Evolutionary conservation across 2,113 vertebrate species (phyloP).

Genomic region (Podarcis cretensis): DNA sequence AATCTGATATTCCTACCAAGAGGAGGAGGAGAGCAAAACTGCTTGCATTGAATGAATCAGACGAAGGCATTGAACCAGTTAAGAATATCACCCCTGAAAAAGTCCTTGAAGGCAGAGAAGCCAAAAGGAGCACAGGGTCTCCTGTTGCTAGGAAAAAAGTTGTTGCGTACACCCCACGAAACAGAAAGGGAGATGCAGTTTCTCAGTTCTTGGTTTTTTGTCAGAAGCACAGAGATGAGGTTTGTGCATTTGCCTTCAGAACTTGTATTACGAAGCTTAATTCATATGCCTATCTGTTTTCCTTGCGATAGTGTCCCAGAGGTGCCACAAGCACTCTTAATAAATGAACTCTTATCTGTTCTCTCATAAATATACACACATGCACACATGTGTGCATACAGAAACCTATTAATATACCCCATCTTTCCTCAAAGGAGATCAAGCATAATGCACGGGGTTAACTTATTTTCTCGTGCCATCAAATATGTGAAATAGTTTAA

Average conservation of each 20-base stretch:
- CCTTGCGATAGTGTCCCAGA: not conserved
- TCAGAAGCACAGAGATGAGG: constrained; percentile 86
- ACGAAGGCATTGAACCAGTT: constrained; percentile 47
- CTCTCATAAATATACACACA: not conserved
- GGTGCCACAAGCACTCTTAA: not conserved
- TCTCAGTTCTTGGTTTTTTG: constrained; percentile 85
- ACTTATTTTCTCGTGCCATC: not conserved
- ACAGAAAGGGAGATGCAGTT: constrained; percentile 76
- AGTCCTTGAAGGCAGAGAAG: constrained; percentile 60
- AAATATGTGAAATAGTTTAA: not conserved
- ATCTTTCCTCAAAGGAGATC: not conserved
- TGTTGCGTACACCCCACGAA: constrained; percentile 60
- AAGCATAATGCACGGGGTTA: not conserved
- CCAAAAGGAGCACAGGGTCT: constrained; percentile 67
- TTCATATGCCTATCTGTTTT: not conserved
- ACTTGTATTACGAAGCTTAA: not conserved
- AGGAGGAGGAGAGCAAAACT: constrained; percentile 75
- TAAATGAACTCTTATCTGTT: not conserved
- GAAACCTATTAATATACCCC: not conserved
- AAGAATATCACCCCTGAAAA: constrained; percentile 42
- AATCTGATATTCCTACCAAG: constrained; percentile 73
- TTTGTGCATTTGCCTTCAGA: constrained; percentile 57
- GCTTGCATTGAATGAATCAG: constrained; percentile 25
- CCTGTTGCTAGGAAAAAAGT: constrained; percentile 76
- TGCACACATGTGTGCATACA: not conserved